These are phyloP conservation scores for Rallus limicola DNA, from an alignment of 2,113 vertebrate species.

Conservation along the genomic window DNA sequence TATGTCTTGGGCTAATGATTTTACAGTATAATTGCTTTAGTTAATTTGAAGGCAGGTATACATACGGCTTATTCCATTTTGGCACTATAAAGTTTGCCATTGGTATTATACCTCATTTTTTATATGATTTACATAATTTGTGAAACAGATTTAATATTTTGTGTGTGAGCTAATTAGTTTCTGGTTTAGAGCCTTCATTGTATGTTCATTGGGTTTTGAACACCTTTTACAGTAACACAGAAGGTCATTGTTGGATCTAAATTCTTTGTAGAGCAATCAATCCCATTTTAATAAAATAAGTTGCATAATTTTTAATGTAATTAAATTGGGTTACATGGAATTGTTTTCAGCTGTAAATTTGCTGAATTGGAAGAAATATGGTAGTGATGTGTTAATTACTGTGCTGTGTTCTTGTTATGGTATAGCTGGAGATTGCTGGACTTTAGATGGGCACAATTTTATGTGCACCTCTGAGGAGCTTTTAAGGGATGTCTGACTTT, in stretches of 20 bases:
- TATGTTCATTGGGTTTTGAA: conserved; percentile 44
- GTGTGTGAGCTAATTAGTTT: conserved; percentile 61
- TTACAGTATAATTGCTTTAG: conserved; percentile 70
- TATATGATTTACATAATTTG: conserved; percentile 71
- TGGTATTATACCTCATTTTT: conserved; percentile 69
- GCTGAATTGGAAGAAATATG: conserved; percentile 24
- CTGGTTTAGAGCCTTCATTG: conserved; percentile 58
- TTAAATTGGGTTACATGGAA: conserved; percentile 25
- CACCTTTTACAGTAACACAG: conserved; percentile 52
- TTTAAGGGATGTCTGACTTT: background rate
- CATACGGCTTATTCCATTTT: conserved; percentile 70
- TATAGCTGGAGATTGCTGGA: background rate
- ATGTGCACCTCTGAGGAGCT: background rate
- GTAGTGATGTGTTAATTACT: conserved; percentile 56
- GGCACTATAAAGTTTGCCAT: conserved; percentile 70
- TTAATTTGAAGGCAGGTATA: conserved; percentile 71
- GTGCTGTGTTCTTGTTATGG: background rate
- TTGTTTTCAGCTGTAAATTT: conserved; percentile 67
- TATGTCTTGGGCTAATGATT: conserved; percentile 72
- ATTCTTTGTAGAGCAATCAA: conserved; percentile 62
- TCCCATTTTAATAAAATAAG: conserved; percentile 63
- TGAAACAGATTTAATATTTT: conserved; percentile 72
- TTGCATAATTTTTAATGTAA: conserved; percentile 65
- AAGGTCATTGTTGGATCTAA: conserved; percentile 47
- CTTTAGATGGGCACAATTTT: background rate